Evolutionary conservation across 2,888 invertebrate species (phyloP).

Genomic region (Caenorhabditis sp.): DNA sequence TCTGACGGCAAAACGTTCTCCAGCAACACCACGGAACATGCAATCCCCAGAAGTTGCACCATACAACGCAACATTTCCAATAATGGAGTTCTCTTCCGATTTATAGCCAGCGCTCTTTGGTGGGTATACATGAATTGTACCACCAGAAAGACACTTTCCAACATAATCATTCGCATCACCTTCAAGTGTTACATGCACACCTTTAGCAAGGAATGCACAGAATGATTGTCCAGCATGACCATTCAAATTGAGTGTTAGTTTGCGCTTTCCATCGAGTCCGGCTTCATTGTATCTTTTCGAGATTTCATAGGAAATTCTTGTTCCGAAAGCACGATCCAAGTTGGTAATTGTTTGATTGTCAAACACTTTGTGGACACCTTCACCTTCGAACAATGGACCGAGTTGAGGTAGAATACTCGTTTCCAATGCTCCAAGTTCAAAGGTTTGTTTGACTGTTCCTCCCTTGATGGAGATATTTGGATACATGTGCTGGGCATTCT

Average conservation of each 20-base stretch:
- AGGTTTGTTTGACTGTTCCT: slow-evolving; percentile 81
- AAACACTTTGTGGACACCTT: slow-evolving; percentile 75
- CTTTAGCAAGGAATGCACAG: slow-evolving; percentile 92
- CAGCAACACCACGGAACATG: slow-evolving; percentile 89
- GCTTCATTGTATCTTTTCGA: slow-evolving; percentile 65
- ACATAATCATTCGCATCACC: slow-evolving; percentile 99
- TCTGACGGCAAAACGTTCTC: slow-evolving; percentile 96
- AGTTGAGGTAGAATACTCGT: slow-evolving; percentile 52
- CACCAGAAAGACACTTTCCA: slow-evolving; percentile 93
- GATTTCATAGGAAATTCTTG: slow-evolving; percentile 87
- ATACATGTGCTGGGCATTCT: slow-evolving; percentile 87
- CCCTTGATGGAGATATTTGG: slow-evolving; percentile 88
- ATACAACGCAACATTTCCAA: slow-evolving; percentile 96
- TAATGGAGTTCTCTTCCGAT: slow-evolving; percentile 93
- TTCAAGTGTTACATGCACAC: slow-evolving; percentile 87
- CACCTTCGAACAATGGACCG: slow-evolving; percentile 58
- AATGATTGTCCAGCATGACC: slow-evolving; percentile 99
- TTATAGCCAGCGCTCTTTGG: slow-evolving; percentile 82
- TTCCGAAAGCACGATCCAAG: slow-evolving; percentile 89
- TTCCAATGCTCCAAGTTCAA: slow-evolving; percentile 61
- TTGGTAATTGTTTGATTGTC: slow-evolving; percentile 83
- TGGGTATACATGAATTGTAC: slow-evolving; percentile 89
- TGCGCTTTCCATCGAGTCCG: slow-evolving; percentile 60
- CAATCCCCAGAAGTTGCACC: slow-evolving; percentile 87
- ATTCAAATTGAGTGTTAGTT: slow-evolving; percentile 83